Conservation (phyloP, 2,888 invertebrate genomes). For the Ptycholaimellus sp. region DNA sequence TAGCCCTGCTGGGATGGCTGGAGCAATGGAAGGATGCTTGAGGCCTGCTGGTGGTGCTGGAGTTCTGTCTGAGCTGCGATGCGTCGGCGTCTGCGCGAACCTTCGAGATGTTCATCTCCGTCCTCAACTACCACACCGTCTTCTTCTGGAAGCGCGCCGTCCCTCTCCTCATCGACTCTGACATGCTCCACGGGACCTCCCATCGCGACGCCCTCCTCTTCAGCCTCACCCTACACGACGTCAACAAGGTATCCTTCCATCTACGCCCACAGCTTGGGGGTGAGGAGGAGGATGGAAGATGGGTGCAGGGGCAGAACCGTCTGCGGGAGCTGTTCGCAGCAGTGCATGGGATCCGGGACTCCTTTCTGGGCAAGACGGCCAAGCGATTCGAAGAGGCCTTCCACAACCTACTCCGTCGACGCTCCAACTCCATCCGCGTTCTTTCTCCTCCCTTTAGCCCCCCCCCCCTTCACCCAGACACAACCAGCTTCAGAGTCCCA, state of each 20-base stretch:
- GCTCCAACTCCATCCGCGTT: no score
- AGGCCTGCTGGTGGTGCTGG: conserved; percentile 16
- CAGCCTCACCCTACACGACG: conserved; percentile 16
- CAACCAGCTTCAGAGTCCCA: no score
- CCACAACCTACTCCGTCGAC: no score
- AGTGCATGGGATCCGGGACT: conserved; percentile 16
- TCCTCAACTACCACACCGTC: conserved; percentile 16
- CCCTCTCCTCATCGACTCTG: conserved; percentile 15
- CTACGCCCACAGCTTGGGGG: no score
- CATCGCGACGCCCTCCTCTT: conserved; percentile 17
- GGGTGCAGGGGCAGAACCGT: no score
- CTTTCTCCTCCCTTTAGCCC: no score
- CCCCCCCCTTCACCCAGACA: no score
- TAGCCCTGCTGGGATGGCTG: no score
- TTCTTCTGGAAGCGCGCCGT: conserved; percentile 16
- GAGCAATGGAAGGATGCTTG: no score
- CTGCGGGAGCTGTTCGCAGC: conserved; percentile 18
- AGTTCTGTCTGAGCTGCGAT: conserved; percentile 13
- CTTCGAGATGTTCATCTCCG: conserved; percentile 12
- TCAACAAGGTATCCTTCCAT: no score
- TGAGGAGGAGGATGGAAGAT: no score
- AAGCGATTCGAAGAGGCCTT: conserved; percentile 19
- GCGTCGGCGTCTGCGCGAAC: conserved; percentile 9
- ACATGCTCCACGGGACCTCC: conserved; percentile 13
- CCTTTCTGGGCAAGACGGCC: conserved; percentile 16